phyloP scores from a whole-genome alignment of 2,888 invertebrate genomes.

The Euplexia lucipara region DNA sequence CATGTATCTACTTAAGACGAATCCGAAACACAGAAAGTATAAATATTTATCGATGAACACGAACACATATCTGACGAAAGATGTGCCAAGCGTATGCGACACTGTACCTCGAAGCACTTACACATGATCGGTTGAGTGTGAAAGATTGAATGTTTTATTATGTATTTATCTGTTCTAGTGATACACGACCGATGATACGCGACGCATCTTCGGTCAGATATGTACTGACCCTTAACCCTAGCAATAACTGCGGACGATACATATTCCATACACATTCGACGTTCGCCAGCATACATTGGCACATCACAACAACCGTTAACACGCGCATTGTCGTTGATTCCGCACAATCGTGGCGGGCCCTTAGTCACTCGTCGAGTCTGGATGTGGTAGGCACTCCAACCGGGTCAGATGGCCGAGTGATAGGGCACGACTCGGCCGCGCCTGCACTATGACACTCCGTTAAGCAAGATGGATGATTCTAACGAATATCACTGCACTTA shows the following conservation, averaged over 20 bases:
- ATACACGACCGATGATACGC: too few species aligned
- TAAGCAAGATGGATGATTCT: constrained; percentile 75
- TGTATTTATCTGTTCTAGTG: too few species aligned
- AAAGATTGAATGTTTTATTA: too few species aligned
- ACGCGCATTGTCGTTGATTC: constrained; percentile 67
- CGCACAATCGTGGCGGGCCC: constrained; percentile 65
- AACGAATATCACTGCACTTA: constrained; percentile 54
- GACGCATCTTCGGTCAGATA: too few species aligned
- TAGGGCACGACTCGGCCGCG: constrained; percentile 79
- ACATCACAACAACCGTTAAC: constrained; percentile 64
- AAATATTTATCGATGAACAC: constrained; percentile 33
- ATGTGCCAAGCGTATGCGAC: too few species aligned
- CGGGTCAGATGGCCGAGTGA: constrained; percentile 79
- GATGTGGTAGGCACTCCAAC: constrained; percentile 68
- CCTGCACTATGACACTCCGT: constrained; percentile 62
- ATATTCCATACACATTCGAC: constrained; percentile 43
- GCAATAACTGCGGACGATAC: constrained; percentile 45
- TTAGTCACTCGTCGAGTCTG: constrained; percentile 65
- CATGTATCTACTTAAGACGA: constrained; percentile 19
- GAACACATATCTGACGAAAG: too few species aligned
- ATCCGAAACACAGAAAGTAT: constrained; percentile 26
- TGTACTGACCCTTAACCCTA: constrained; percentile 43
- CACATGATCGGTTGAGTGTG: too few species aligned
- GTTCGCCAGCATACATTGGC: constrained; percentile 58
- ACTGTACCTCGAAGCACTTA: too few species aligned